Percentiles rank a stretch among this genome's conserved stretches.
Conservation (phyloP, 2,888 invertebrate genomes). For the Epistrophella euchroma region DNA sequence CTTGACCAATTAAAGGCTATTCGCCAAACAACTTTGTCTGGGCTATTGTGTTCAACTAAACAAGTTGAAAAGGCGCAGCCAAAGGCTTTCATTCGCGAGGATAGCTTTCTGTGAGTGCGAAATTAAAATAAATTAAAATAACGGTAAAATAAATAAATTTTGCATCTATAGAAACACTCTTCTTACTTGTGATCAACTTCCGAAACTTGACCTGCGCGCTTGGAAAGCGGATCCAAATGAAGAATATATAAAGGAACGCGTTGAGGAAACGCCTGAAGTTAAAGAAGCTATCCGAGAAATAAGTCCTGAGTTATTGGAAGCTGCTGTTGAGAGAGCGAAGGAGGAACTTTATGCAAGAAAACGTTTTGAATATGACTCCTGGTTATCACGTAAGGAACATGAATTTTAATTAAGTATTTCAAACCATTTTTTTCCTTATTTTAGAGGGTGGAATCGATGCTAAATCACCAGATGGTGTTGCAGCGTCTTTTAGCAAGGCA, state of each 20-base stretch:
- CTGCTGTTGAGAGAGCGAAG: slow-evolving; percentile 92
- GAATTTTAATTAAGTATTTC: background rate
- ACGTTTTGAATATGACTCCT: slow-evolving; percentile 92
- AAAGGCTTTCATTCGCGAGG: slow-evolving; percentile 92
- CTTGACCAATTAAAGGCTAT: slow-evolving; percentile 92
- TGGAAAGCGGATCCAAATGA: slow-evolving; percentile 87
- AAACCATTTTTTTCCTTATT: slow-evolving; percentile 63
- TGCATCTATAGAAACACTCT: slow-evolving; percentile 86
- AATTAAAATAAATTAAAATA: fast-evolving
- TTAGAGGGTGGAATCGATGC: slow-evolving; percentile 92
- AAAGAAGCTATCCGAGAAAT: slow-evolving; percentile 87
- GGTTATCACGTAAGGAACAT: slow-evolving; percentile 87
- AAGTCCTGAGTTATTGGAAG: slow-evolving; percentile 89
- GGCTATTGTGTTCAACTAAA: slow-evolving; percentile 91
- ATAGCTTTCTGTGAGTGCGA: slow-evolving; percentile 90
- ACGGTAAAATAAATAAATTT: background rate
- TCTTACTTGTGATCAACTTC: slow-evolving; percentile 90
- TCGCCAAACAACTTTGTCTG: slow-evolving; percentile 91
- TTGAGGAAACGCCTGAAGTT: slow-evolving; percentile 81
- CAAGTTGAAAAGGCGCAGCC: slow-evolving; percentile 91
- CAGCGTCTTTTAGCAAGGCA: slow-evolving; percentile 95
- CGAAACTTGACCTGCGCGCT: slow-evolving; percentile 87
- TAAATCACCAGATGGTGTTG: slow-evolving; percentile 93
- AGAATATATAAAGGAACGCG: slow-evolving; percentile 79
- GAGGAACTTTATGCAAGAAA: slow-evolving; percentile 90